Evolutionary conservation across 2,113 vertebrate species (phyloP).

Genomic region (Cynocephalus volans): DNA sequence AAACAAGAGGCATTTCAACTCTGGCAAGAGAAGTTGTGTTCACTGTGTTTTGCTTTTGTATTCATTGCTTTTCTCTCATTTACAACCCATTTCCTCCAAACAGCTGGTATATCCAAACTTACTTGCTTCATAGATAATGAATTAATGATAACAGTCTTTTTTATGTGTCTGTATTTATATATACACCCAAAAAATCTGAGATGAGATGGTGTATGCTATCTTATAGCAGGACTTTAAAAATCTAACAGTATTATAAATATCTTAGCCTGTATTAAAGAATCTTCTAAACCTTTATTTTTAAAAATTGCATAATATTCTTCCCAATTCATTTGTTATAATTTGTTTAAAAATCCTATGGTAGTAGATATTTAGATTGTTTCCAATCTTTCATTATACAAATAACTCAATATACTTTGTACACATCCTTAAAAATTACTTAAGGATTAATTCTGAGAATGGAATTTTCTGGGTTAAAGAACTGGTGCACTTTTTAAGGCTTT

Average conservation of each 20-base stretch:
- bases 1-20: conserved; percentile 52
- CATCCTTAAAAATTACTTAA: conserved; percentile 40
- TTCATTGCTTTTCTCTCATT: conserved; percentile 15
- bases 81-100: conserved; percentile 60
- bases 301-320: not conserved
- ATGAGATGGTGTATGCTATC: not conserved
- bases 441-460: conserved; percentile 32
- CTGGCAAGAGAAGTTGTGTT: not conserved
- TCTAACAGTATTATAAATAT: not conserved
- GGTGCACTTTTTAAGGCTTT: conserved; percentile 35
- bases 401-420: not conserved
- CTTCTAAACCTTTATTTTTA: conserved; percentile 16
- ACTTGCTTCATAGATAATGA: conserved; percentile 11
- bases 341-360: not conserved
- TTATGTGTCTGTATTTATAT: not conserved
- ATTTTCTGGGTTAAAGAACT: conserved; percentile 32
- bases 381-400: not conserved
- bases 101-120: not conserved
- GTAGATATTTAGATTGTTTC: conserved; percentile 7
- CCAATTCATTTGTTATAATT: conserved; percentile 33
- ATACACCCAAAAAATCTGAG: accelerated
- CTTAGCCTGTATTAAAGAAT: conserved; percentile 13
- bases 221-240: conserved; percentile 6
- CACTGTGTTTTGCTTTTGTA: not conserved
- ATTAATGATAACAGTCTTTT: conserved; percentile 4